Evolutionary conservation across 2,888 invertebrate genomes (phyloP).

Genomic region (Acrobasis repandana): DNA sequence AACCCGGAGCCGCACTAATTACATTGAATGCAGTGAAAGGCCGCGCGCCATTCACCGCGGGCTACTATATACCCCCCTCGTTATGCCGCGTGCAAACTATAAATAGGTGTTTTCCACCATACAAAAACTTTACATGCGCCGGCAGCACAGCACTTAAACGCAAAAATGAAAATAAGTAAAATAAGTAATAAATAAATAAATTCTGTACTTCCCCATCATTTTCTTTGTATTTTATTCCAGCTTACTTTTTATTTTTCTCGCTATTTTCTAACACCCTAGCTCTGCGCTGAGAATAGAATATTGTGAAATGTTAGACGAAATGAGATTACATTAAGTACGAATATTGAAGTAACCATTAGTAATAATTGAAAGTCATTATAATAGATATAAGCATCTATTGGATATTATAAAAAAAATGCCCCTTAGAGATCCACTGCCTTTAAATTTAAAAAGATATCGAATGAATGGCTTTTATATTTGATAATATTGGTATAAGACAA

Average conservation of each 20-base stretch:
- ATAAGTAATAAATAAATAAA: too few relatives aligned
- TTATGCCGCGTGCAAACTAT: conserved; percentile 30
- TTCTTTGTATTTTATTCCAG: neutral
- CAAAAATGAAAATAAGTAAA: conserved; percentile 12
- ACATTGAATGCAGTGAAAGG: conserved; percentile 71
- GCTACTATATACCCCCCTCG: conserved; percentile 48
- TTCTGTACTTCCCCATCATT: neutral
- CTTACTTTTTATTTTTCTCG: neutral
- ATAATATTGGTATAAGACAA: neutral
- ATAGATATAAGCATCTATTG: too few relatives aligned
- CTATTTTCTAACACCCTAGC: neutral
- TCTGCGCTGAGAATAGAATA: neutral
- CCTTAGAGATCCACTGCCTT: too few relatives aligned
- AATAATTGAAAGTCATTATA: too few relatives aligned
- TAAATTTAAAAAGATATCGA: neutral
- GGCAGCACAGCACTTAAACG: conserved; percentile 5
- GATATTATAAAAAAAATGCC: too few relatives aligned
- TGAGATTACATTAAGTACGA: neutral
- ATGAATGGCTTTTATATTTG: neutral
- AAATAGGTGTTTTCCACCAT: conserved; percentile 33
- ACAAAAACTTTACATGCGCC: conserved; percentile 33
- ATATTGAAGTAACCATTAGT: neutral
- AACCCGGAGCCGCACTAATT: conserved; percentile 69
- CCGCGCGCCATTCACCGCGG: conserved; percentile 60
- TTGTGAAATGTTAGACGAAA: neutral